Evolutionary conservation across 2,797 vertebrate genomes (phyloP).

Genomic region (Pipistrellus kuhlii): DNA sequence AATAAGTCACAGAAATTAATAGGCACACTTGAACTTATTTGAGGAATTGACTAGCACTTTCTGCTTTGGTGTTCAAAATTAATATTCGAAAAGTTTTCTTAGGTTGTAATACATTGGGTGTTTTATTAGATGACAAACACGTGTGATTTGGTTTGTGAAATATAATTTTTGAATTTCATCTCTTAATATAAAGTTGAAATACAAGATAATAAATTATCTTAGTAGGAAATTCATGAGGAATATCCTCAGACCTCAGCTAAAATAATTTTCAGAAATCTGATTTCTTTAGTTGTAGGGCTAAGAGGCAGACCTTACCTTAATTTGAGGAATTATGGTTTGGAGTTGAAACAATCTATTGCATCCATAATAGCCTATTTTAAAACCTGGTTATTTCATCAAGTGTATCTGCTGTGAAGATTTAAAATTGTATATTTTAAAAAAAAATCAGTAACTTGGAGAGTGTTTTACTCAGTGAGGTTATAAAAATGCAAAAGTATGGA

Average conservation of each 20-base stretch:
- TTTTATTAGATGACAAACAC: background rate
- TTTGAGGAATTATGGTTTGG: background rate
- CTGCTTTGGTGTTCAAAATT: background rate
- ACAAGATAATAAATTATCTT: background rate
- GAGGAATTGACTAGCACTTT: background rate
- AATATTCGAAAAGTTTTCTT: background rate
- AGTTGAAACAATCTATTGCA: background rate
- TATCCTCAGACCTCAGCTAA: background rate
- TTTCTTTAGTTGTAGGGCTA: background rate
- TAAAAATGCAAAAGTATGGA: conserved; percentile 68
- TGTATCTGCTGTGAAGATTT: conserved; percentile 13
- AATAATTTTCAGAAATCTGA: conserved; percentile 17
- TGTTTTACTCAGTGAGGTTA: conserved; percentile 51
- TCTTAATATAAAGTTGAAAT: background rate
- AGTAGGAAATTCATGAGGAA: background rate
- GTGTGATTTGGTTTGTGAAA: background rate
- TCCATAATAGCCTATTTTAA: conserved; percentile 10
- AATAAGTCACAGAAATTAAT: conserved; percentile 45
- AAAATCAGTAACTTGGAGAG: conserved; percentile 64
- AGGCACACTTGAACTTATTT: background rate
- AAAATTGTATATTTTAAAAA: conserved; percentile 50
- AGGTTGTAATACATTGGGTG: background rate
- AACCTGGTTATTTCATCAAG: background rate
- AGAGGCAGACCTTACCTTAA: background rate
- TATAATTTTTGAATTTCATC: background rate